Percentiles rank a stretch among this genome's conserved stretches.
Evolutionary conservation across 2,113 vertebrate species (phyloP).

Genomic region (Terrapene triunguis): DNA sequence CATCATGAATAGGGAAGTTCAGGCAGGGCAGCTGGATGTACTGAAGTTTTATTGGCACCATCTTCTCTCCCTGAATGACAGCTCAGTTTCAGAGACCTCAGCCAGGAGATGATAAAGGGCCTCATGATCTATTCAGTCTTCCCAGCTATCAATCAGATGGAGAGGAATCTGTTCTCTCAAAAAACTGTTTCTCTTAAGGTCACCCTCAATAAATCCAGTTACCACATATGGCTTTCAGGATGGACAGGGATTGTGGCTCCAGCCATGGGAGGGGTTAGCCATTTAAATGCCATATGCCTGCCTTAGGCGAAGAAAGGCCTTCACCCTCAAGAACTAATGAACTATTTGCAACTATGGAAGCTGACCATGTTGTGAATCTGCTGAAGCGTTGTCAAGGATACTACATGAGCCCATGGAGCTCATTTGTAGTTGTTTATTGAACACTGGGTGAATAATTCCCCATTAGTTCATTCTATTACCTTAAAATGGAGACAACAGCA

Average conservation of each 20-base stretch:
- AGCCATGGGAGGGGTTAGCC: background rate
- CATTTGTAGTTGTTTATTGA: constrained; percentile 38
- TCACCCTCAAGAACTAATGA: background rate
- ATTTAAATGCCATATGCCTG: background rate
- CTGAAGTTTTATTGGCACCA: background rate
- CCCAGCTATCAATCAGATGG: background rate
- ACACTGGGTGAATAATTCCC: background rate
- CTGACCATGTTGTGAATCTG: background rate
- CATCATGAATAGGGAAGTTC: background rate
- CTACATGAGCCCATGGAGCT: background rate
- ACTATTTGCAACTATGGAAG: constrained; percentile 29
- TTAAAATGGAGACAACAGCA: background rate
- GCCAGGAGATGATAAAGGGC: background rate
- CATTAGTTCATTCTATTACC: background rate
- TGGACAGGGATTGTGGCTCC: background rate
- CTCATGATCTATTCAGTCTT: background rate
- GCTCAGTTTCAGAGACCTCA: background rate
- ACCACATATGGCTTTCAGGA: constrained; percentile 1
- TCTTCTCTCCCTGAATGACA: background rate
- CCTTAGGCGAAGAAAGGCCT: background rate
- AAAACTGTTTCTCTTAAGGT: background rate
- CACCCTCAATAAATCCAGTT: constrained; percentile 18
- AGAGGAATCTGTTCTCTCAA: background rate
- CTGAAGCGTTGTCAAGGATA: constrained; percentile 24
- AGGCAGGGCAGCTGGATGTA: background rate